Base-by-base conservation (phyloP, 92 coral and sea anemone species). In the Actinernus sp. region DNA sequence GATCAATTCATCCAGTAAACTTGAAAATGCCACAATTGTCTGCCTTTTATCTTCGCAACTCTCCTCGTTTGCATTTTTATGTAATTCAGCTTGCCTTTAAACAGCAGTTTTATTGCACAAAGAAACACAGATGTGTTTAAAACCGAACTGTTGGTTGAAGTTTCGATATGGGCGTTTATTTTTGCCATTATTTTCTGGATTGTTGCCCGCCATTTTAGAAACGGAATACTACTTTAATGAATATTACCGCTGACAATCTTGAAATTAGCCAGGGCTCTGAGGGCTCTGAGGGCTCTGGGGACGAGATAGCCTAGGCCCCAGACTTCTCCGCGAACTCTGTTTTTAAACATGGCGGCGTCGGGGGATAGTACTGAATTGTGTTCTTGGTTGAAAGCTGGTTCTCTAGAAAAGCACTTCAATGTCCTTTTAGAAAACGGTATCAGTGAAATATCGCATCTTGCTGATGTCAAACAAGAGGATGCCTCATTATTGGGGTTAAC, bases 1-100 rank as follows among this genome's bases (percentile, higher is more conserved):
- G 29, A 79, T 45, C 16, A 79, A 16, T 21, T 79, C 85, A 49
- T 79, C 85, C 22, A 79, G 55, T 47, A 68, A 48, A 68, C 78
- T 26, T 13, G 46, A 59, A 16, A 78, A 40, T 26, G 78, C 78
- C 57, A 48, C 30, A 26, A 79, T 26, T 16, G 49, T 30, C 32
- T 52, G 56, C 2, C 43, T 25, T 17, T 9, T 28, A 19, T n/a
- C 30, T 48, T 67, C 45, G 29, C 27, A 22, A 47, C 58, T 50
- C 7, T 65, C 26, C 36, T 49, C 36, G 45, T 48, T 65, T 49
- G 47, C 58, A 47, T 65, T 37, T 27, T 65, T 32, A 59, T n/a
- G n/a, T n/a, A 65, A 49, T 26, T 65, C 73, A 32, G 13, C n/a
- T 30, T 65, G 61, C 26, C 73, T 65, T 45, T 23, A 19, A 2